Conservation (phyloP, 2,888 invertebrate genomes). For the Conistra vaccinii region DNA sequence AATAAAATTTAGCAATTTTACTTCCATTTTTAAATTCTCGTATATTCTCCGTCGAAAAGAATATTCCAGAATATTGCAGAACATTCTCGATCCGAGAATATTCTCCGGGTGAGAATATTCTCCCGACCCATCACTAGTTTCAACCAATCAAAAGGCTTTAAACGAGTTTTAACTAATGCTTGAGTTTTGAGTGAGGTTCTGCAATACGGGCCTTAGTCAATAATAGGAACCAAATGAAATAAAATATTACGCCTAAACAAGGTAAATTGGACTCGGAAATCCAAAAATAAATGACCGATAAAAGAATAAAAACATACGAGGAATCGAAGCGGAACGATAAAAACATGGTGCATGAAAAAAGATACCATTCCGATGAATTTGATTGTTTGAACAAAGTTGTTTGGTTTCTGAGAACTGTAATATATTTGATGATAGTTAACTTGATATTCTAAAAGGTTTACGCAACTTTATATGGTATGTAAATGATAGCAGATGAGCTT, state of each 20-base stretch:
- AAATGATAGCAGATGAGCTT: constrained; percentile 31
- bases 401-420: constrained; percentile 47
- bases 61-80: too few relatives aligned
- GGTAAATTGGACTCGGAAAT: neutral
- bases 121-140: too few relatives aligned
- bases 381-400: constrained; percentile 36
- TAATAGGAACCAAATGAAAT: neutral
- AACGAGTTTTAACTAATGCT: too few relatives aligned
- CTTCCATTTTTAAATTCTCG: too few relatives aligned
- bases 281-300: constrained; percentile 46
- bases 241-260: neutral
- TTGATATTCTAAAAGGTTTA: constrained; percentile 26
- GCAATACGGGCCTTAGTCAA: neutral
- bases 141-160: too few relatives aligned
- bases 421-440: constrained; percentile 25
- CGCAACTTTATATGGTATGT: constrained; percentile 9
- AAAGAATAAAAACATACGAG: constrained; percentile 44
- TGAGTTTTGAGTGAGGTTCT: too few relatives aligned
- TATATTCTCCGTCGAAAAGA: too few relatives aligned
- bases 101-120: too few relatives aligned
- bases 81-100: too few relatives aligned
- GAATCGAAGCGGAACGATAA: constrained; percentile 53
- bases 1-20: too few relatives aligned
- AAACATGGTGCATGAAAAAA: constrained; percentile 41
- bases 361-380: constrained; percentile 48